Conservation (phyloP, 2,888 invertebrate species). For the Cylloceria caligata region DNA sequence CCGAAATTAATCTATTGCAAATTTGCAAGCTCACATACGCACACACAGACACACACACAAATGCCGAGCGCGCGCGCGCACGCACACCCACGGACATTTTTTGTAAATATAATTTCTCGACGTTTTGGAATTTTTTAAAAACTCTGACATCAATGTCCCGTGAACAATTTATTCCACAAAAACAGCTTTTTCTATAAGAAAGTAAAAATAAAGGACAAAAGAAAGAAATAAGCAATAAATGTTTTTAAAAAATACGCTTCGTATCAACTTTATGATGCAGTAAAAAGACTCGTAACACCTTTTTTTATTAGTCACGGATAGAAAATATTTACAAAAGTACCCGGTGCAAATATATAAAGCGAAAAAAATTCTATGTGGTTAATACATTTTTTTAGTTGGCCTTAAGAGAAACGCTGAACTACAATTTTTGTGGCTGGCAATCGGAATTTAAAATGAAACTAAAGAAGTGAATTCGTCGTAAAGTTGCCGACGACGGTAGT, state of each 20-base stretch:
- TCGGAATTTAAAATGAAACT: not conserved
- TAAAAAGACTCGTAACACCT: not conserved
- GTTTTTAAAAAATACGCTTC: not conserved
- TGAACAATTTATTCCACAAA: too few relatives aligned
- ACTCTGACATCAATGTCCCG: too few relatives aligned
- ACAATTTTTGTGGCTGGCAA: not conserved
- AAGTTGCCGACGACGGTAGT: constrained; percentile 8
- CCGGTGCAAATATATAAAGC: not conserved
- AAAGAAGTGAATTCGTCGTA: not conserved
- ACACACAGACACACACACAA: too few relatives aligned
- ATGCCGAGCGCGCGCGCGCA: too few relatives aligned
- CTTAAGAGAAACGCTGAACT: not conserved
- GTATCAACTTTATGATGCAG: not conserved
- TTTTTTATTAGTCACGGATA: not conserved
- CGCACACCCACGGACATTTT: too few relatives aligned
- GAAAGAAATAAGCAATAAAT: not conserved
- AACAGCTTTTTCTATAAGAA: too few relatives aligned
- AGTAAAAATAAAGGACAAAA: not conserved
- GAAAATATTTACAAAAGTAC: not conserved
- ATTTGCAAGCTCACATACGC: too few relatives aligned
- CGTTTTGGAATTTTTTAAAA: too few relatives aligned
- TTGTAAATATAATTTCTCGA: too few relatives aligned
- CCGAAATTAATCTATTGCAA: too few relatives aligned
- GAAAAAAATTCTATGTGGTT: not conserved
- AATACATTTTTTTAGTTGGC: not conserved